These are phyloP conservation scores for Tenrec ecaudatus DNA, from an alignment of 2,113 vertebrate species.

Conservation along the genomic window DNA sequence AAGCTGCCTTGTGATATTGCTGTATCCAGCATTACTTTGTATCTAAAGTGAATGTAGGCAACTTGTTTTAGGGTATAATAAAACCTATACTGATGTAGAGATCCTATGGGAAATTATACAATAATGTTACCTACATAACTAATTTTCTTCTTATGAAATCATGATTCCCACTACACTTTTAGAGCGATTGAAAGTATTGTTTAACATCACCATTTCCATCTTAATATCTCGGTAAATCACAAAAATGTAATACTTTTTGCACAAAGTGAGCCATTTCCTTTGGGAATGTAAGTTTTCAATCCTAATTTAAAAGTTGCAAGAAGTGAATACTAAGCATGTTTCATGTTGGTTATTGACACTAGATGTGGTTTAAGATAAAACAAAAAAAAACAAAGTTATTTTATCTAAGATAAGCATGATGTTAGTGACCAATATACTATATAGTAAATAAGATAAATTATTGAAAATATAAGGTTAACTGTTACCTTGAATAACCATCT, in stretches of 20 bases:
- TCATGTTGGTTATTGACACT: conserved; percentile 66
- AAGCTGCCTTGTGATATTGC: conserved; percentile 82
- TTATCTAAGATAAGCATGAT: background rate
- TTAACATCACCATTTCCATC: conserved; percentile 89
- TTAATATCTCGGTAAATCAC: conserved; percentile 89
- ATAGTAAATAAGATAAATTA: background rate
- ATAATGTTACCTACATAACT: conserved; percentile 88
- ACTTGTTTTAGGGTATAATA: conserved; percentile 88
- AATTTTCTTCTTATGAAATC: conserved; percentile 89
- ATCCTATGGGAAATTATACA: conserved; percentile 87
- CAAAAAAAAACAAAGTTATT: background rate
- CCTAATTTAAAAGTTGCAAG: conserved; percentile 86
- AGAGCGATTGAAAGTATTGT: conserved; percentile 89
- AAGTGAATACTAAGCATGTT: conserved; percentile 76
- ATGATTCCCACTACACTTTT: conserved; percentile 87
- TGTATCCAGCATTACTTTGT: conserved; percentile 81
- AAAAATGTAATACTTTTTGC: conserved; percentile 85
- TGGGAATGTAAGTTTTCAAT: conserved; percentile 84
- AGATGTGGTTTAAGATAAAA: background rate
- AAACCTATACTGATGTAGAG: conserved; percentile 84
- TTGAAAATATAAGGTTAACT: conserved; percentile 32
- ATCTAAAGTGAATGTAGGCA: conserved; percentile 84
- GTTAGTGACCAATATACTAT: background rate
- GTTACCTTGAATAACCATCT: background rate
- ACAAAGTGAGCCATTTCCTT: conserved; percentile 82